Evolutionary conservation across 1,140 invertebrate genomes (phyloP), one percentile per base, ranked within the genome.

Genomic region (Aphaenogaster rudis): DNA sequence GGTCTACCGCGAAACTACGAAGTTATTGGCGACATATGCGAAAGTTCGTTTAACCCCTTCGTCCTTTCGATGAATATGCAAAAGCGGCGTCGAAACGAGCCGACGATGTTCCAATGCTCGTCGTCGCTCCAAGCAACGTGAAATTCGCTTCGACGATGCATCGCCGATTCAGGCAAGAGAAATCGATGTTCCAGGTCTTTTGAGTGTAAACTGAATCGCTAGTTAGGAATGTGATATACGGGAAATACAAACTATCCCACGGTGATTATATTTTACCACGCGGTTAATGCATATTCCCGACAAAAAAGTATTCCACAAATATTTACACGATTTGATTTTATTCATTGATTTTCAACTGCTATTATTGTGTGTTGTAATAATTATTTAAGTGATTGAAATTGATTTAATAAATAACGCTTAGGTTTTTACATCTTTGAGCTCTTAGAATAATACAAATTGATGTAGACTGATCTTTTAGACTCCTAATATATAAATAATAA

Each of bases 11-110:
- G 77, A 84, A 90, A 78, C 64, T 82, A 80, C 80, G 13, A 81
- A 86, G 87, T 86, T 93, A 92, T 93, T 88, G 92, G 91, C 91
- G 88, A 93, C 92, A 93, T 93, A 93, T 92, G 93, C 91, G 88
- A 89, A 86, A 86, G 85, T 66, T 78, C 85, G 50, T 77, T 74
- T 54, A 82, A 84, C 59, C 71, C 59, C 48, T 64, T 69, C 57
- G 50, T 72, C 66, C 71, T 39, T 66, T 86, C 84, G 88, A 94
- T 94, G 94, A 94, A 94, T 94, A 94, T 94, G 89, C 92, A 94
- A 90, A 82, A 93, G 92, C 86, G 52, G 74, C 69, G 66, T 78
- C 85, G 87, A 86, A 91, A 92, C 92, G 90, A 92, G 90, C 88
- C 91, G 88, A 92, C 92, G 86, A 94, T 94, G 93, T 94, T 93